Percentiles rank a stretch among this genome's conserved stretches.
Conservation (phyloP, 2,113 vertebrate genomes). For the Percopsis transmontana region DNA sequence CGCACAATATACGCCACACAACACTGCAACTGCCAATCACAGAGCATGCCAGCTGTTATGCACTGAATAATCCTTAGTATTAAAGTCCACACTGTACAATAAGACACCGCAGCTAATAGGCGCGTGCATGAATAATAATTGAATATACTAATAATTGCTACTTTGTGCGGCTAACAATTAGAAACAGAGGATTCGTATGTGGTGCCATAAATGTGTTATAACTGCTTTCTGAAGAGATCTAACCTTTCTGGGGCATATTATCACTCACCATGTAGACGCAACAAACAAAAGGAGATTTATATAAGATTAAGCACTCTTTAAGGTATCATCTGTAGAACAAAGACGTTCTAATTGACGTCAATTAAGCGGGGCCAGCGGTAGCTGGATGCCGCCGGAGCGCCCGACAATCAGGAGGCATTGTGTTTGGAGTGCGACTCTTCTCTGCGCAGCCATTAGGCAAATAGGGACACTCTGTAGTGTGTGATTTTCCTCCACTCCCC, state of each 20-base stretch:
- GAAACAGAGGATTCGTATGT: background rate
- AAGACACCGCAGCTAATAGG: background rate
- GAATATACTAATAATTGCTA: background rate
- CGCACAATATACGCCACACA: background rate
- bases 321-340: conserved; percentile 40
- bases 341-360: conserved; percentile 33
- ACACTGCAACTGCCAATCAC: conserved; percentile 1
- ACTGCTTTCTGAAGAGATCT: conserved; percentile 5
- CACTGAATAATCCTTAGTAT: background rate
- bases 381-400: conserved; percentile 39
- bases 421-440: conserved; percentile 61
- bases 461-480: conserved; percentile 38
- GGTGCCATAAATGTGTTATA: background rate
- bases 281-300: conserved; percentile 33
- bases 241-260: background rate
- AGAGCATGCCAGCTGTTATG: background rate
- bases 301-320: conserved; percentile 28
- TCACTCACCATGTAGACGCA: conserved; percentile 6
- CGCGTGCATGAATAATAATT: too few species aligned
- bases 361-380: conserved; percentile 11
- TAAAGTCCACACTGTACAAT: background rate
- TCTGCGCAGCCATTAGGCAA: conserved; percentile 59
- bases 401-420: conserved; percentile 74
- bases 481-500: conserved; percentile 31
- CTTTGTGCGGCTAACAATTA: background rate